Conservation (phyloP, 2,113 vertebrate genomes). For the Xiphophorus maculatus region DNA sequence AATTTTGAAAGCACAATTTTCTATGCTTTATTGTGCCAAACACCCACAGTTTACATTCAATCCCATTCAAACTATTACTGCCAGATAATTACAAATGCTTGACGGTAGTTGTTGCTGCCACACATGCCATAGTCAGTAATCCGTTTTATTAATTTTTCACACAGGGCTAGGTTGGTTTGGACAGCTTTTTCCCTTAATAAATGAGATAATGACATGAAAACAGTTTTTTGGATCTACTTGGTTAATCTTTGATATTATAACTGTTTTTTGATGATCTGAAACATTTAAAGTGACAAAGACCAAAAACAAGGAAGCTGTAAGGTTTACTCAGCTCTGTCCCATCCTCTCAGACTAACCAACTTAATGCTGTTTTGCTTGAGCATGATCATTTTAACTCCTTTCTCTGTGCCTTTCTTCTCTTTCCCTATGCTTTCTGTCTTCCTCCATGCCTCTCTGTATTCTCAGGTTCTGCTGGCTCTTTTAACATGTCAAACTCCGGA, state of each 20-base stretch:
- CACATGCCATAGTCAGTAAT: background rate
- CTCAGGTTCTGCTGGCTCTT: constrained; percentile 99
- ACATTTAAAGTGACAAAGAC: background rate
- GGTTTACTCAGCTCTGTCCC: background rate
- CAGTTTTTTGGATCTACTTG: too few relatives aligned
- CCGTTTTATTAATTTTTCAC: background rate
- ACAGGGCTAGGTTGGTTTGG: background rate
- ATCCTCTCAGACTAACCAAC: constrained; percentile 62
- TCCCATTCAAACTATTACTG: background rate
- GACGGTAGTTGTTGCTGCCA: background rate
- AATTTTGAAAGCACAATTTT: too few relatives aligned
- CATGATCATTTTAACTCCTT: constrained; percentile 76
- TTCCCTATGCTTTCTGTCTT: constrained; percentile 44
- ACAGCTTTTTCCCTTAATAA: too few relatives aligned
- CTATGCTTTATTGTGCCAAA: too few relatives aligned
- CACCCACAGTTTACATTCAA: too few relatives aligned
- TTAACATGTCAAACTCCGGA: constrained; percentile 99
- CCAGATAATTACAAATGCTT: background rate
- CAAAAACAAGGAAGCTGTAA: background rate
- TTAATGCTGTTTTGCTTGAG: constrained; percentile 70
- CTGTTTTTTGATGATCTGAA: background rate
- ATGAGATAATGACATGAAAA: too few relatives aligned
- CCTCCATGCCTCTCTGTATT: constrained; percentile 80
- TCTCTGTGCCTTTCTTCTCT: constrained; percentile 52
- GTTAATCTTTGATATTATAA: background rate